Conservation (phyloP, 2,113 vertebrate genomes). For the Zosterops borbonicus region DNA sequence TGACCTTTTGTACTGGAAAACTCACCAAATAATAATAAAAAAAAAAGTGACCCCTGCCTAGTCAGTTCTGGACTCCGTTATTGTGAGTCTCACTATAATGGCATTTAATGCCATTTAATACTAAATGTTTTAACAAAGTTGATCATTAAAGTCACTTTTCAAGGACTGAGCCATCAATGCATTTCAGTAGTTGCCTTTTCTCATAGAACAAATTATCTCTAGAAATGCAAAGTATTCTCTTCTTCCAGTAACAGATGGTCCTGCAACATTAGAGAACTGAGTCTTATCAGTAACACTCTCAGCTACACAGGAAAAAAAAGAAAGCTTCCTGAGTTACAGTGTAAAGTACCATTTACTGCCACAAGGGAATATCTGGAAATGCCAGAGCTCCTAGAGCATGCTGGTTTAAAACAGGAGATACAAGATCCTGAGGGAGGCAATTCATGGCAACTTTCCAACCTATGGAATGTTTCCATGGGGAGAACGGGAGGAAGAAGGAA, state of each 20-base stretch:
- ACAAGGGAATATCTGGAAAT: not conserved
- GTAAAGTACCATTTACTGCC: constrained; percentile 54
- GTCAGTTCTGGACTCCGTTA: not conserved
- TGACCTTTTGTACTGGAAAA: constrained; percentile 5
- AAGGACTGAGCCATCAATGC: not conserved
- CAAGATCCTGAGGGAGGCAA: not conserved
- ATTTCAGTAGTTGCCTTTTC: constrained; percentile 22
- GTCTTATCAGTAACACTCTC: constrained; percentile 49
- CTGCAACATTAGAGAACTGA: constrained; percentile 27
- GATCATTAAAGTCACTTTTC: not conserved
- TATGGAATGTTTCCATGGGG: not conserved
- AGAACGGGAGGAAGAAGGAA: not conserved
- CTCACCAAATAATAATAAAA: not conserved
- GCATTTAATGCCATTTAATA: not conserved
- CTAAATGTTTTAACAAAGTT: not conserved
- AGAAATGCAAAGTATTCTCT: constrained; percentile 36
- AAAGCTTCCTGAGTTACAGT: not conserved
- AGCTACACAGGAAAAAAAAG: not conserved
- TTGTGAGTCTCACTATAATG: not conserved
- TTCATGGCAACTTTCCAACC: not conserved
- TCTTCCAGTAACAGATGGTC: constrained; percentile 46
- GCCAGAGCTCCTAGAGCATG: not conserved
- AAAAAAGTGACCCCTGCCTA: not conserved
- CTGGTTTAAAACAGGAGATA: not conserved
- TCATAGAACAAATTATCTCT: constrained; percentile 11